Base-by-base conservation (phyloP, 2,113 vertebrate genomes). In the Recurvirostra avosetta region DNA sequence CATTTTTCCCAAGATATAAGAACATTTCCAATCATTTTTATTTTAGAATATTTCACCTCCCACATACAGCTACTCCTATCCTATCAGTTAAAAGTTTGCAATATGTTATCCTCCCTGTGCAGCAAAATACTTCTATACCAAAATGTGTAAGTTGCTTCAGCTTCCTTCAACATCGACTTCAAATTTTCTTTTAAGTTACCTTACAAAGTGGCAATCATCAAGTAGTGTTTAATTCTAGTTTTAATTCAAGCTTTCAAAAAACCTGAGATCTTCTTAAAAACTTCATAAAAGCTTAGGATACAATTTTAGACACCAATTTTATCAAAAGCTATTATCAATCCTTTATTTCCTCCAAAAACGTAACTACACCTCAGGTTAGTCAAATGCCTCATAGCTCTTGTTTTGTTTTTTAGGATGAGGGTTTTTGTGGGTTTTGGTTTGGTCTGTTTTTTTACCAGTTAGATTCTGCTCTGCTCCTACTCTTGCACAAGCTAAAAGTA, bases 1-100 rank as follows among this genome's bases (percentile, higher is more conserved):
- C 1, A 9, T 41, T 36, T 92, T 92, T 61, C 14, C 23, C 18
- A 65, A 47, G 81, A 76, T 40, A 67, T 16, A 81, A 78, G 50
- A 90, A 77, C 20, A 88, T 87, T 92, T 77, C 32, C 14, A 78
- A 61, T 40, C 10, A 59, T 75, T 90, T 91, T 90, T 75, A 81
- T 90, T 91, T 93, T 94, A 84, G 80, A 87, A 63, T 89, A 72
- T 94, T 94, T 96, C 62, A 88, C 62, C 47, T 94, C 80, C 94
- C 67, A 95, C 77, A 58, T 75, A 73, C 8, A 88, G 32, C 49
- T 86, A 88, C 58, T 82, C 9, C 29, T 38, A 52, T 86, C 36
- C 38, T 29, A 52, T 78, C 81, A 90, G 43, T 56, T 76, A 93
- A 84, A 93, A 86, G 2, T 76, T 88, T 89, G 72, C 68, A 94